Evolutionary conservation across 1,140 invertebrate species (phyloP), one percentile per base, ranked within the genome.

Genomic region (Drosophila suzukii): DNA sequence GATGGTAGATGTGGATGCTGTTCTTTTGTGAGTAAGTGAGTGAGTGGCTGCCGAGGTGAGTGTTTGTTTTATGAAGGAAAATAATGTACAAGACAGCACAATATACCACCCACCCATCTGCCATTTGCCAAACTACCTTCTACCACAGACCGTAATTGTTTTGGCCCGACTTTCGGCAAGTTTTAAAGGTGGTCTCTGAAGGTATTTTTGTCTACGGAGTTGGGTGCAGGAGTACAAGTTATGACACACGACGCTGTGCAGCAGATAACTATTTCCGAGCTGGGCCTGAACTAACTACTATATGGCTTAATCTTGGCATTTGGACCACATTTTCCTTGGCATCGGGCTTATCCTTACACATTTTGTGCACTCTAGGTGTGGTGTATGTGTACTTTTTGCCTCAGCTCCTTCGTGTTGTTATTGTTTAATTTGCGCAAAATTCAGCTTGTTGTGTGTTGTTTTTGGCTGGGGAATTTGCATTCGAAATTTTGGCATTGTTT

Each of bases 51-150:
- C 53, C 78, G 46, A 54, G 73, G 66, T 77, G 66, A 82, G 62
- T 68, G 80, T 82, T 82, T 82, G 70, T 54, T 78, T 83, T 78
- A 70, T 82, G 59, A 65, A 55, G 38, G 53, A 66, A 78, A 78
- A 78, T 82, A 83, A 82, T 82, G 73, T 61, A 82, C 62, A 65
- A 41, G 44, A 39, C 56, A 49, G 54, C 51, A 30, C 27, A 39
- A 39, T 15, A 13, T 30, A 8, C 17, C 20, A 32, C 7, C 36
- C 27, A 49, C 15, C 46, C 58, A 71, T 32, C 27, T 20, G n/a
- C 67, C 70, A 54, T 46, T 55, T 58, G 30, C 55, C 66, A 43
- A 43, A 13, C n/a, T 27, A 5, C 20, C 15, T 36, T 13, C 20
- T 32, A 20, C 39, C 41, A 32, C 36, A 43, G 10, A 65, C 51